These are phyloP conservation scores for Sinella curviseta DNA, from an alignment of 1,140 invertebrate genomes.

Conservation along the genomic window DNA sequence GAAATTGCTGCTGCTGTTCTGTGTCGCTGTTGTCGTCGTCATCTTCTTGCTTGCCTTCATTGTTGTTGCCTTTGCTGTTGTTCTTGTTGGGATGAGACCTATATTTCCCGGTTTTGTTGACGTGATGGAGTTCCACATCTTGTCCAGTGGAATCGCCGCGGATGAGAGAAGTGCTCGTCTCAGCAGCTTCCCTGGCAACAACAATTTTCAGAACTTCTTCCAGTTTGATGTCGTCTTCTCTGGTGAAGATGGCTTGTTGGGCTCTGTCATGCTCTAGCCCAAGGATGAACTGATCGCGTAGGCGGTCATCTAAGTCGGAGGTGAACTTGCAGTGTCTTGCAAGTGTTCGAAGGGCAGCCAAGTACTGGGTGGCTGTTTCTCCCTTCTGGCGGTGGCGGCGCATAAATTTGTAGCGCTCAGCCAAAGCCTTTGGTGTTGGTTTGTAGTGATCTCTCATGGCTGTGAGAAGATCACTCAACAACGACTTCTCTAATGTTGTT, in stretches of 20 bases:
- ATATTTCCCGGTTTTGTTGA: not conserved
- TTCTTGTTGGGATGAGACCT: no score
- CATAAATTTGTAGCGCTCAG: conserved; percentile 40
- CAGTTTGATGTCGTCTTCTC: not conserved
- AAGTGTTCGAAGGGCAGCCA: conserved; percentile 40
- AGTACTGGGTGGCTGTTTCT: conserved; percentile 31
- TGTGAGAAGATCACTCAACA: not conserved
- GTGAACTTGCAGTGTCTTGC: conserved; percentile 42
- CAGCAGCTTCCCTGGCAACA: not conserved
- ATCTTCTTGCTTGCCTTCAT: not conserved
- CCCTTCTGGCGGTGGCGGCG: conserved; percentile 29
- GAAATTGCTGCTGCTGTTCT: not conserved
- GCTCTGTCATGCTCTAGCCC: conserved; percentile 29
- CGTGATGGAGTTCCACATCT: not conserved
- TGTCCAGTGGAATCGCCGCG: not conserved
- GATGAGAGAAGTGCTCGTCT: not conserved
- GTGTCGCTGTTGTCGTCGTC: not conserved
- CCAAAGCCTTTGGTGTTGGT: conserved; percentile 32
- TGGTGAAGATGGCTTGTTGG: not conserved
- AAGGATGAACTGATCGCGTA: conserved; percentile 44
- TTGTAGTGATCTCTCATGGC: conserved; percentile 7
- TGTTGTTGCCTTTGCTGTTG: not conserved
- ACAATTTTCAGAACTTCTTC: not conserved
- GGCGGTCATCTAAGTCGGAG: conserved; percentile 26
- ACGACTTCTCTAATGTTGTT: not conserved